Base-by-base conservation (phyloP, 2,888 invertebrate species). In the Hypena proboscidalis region DNA sequence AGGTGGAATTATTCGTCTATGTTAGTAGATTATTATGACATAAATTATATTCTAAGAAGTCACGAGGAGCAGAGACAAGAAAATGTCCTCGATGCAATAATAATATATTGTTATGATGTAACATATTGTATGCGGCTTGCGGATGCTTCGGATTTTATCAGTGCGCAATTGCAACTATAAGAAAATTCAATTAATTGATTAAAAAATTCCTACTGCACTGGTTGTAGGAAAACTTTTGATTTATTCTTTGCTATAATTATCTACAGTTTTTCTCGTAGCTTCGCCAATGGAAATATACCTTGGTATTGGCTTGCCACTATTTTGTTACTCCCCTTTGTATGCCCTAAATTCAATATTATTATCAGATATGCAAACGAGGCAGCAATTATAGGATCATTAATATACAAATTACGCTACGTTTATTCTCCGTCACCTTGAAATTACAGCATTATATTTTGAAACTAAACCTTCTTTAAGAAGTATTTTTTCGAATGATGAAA, bases 1-100 rank as follows among this genome's bases (percentile, higher is more conserved):
- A 9, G 7, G 9, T 31, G 25, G 10, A 15, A 35, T 35, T 35
- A 11, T 6, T n/a, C 19, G 0, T 2, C 11, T 7, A 5, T n/a
- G 19, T 19, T 20, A 20, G 19, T 33, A 38, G 21, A 22, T 36
- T 49, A 60, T 50, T 44, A n/a, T n/a, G n/a, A 45, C 41, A 56
- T 60, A 56, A 42, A 56, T 56, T 27, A 45, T 32, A 30, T 60
- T 53, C 45, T 40, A 23, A 34, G 54, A 58, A 58, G 42, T 44
- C 25, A 29, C 31, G 17, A 37, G 47, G 49, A 49, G 9, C 27
- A 46, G 45, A 40, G 41, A 23, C 9, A 15, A 15, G 3, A 23
- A 20, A 34, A 26, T 20, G 54, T 57, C 57, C 55, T 59, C 57
- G 48, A 10, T 39, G 45, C 48, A 48, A 53, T 38, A 33, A 49